Percentiles rank a stretch among this genome's conserved stretches.
phyloP scores from a whole-genome alignment of 2,888 invertebrate species.

The Ganaspis brasiliensis region DNA sequence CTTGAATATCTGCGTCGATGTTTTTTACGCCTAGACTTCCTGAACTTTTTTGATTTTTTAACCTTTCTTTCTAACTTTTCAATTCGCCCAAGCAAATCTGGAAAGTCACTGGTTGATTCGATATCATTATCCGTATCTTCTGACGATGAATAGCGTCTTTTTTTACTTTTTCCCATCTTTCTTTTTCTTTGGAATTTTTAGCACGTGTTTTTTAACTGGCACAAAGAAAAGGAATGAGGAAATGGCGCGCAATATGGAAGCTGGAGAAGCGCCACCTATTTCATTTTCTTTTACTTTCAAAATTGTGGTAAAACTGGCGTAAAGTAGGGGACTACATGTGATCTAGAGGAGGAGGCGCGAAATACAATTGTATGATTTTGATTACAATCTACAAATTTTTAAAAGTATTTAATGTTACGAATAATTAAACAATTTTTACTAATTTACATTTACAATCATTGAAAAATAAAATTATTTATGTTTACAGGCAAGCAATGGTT shows the following conservation, averaged over 20 bases:
- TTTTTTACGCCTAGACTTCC: neutral
- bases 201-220: neutral
- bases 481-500: constrained; percentile 39
- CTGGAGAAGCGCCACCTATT: neutral
- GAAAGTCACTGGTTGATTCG: neutral
- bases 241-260: neutral
- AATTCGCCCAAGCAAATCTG: neutral
- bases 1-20: neutral
- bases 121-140: neutral
- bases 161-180: neutral
- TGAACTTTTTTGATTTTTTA: neutral
- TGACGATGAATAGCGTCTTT: neutral
- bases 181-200: neutral
- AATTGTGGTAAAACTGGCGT: neutral
- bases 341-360: neutral
- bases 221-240: neutral
- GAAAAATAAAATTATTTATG: too few species aligned
- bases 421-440: too few species aligned
- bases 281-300: neutral
- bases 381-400: too few species aligned
- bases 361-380: too few species aligned
- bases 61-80: neutral
- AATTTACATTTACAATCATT: too few species aligned
- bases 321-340: neutral
- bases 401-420: too few species aligned